Evolutionary conservation across 2,888 invertebrate genomes (phyloP).

Genomic region (Bursaphelenchus okinawaensis): DNA sequence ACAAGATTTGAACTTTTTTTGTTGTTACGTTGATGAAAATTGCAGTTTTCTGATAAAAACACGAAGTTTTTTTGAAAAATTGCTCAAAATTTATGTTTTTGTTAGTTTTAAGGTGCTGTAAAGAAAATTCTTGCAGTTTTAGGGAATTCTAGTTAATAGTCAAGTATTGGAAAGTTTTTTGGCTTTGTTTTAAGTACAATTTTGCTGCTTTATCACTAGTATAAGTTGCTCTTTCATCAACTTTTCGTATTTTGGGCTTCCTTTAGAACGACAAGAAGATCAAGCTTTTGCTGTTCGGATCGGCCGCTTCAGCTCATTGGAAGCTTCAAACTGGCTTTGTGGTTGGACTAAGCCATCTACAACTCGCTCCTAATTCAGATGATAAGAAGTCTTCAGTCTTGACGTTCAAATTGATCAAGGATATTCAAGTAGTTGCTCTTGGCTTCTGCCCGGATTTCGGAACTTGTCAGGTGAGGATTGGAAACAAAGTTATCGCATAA

Average conservation of each 20-base stretch:
- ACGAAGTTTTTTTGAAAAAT: no score
- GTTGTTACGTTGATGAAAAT: no score
- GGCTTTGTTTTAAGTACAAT: background rate
- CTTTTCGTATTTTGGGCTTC: background rate
- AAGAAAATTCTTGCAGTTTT: no score
- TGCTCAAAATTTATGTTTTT: no score
- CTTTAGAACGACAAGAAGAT: constrained; percentile 16
- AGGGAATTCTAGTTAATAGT: no score
- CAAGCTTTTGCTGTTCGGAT: constrained; percentile 51
- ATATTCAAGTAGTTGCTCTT: constrained; percentile 45
- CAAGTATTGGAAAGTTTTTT: no score
- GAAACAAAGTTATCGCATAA: no score
- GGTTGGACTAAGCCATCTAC: constrained; percentile 29
- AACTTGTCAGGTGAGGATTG: constrained; percentile 37
- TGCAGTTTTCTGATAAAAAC: no score
- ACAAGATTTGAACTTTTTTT: no score
- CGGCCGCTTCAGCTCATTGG: constrained; percentile 49
- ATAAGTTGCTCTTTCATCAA: background rate
- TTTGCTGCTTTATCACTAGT: background rate
- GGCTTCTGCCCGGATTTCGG: constrained; percentile 48
- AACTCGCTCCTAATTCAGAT: constrained; percentile 18
- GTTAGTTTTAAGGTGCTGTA: no score
- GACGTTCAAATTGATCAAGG: constrained; percentile 42
- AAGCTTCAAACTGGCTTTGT: constrained; percentile 35
- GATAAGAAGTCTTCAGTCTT: constrained; percentile 12